Evolutionary conservation across 1,140 invertebrate species (phyloP).

Genomic region (Drosophila obscura): DNA sequence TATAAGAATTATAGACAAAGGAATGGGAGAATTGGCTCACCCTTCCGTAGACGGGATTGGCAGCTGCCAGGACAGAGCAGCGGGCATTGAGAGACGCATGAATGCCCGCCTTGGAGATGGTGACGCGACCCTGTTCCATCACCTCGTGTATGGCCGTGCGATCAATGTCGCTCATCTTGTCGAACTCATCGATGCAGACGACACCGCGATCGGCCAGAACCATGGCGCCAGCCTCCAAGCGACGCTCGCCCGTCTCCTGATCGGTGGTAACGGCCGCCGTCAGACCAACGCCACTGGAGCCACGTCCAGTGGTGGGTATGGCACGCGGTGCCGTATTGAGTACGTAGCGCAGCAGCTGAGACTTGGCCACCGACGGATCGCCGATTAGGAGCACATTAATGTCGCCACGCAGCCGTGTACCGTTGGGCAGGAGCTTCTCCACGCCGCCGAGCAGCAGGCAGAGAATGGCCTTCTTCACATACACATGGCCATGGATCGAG

Average conservation of each 20-base stretch:
- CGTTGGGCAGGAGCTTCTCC: constrained; percentile 98
- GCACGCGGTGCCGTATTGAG: constrained; percentile 96
- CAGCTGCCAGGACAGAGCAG: constrained; percentile 98
- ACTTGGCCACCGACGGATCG: constrained; percentile 99
- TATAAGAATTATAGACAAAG: too few relatives aligned
- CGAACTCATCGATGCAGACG: constrained; percentile 99
- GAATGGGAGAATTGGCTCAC: constrained; percentile 85
- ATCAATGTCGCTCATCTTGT: constrained; percentile 99
- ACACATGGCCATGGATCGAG: constrained; percentile 98
- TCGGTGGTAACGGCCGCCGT: constrained; percentile 99
- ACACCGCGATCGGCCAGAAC: constrained; percentile 99
- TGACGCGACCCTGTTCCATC: constrained; percentile 97
- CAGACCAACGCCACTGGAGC: constrained; percentile 97
- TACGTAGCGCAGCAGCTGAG: constrained; percentile 97
- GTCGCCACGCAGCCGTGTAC: constrained; percentile 98
- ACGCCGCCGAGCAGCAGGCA: constrained; percentile 97
- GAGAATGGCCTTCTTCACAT: constrained; percentile 98
- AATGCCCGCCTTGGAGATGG: constrained; percentile 99
- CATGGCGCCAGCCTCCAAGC: constrained; percentile 99
- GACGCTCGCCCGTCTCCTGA: constrained; percentile 94
- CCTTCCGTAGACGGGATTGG: constrained; percentile 99
- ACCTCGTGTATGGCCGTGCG: constrained; percentile 99
- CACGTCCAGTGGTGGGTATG: constrained; percentile 98
- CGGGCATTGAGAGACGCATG: constrained; percentile 98
- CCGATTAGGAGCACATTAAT: constrained; percentile 99